Conservation (phyloP, 2,113 vertebrate genomes). For the Pongo abelii region DNA sequence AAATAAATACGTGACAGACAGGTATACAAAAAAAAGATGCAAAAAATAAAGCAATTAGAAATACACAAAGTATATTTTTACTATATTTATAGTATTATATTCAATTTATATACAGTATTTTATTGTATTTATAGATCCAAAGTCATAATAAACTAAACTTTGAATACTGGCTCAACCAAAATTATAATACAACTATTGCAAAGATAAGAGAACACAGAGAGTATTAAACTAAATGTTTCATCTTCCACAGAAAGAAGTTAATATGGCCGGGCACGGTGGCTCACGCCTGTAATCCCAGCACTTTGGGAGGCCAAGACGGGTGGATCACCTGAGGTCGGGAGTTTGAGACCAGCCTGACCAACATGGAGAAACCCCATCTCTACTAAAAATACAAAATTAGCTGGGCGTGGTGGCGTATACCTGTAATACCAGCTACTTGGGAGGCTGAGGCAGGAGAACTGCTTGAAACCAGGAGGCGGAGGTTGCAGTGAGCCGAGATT, state of each 20-base stretch:
- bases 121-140: not conserved
- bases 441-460: too few species aligned
- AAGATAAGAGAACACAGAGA: not conserved
- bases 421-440: too few species aligned
- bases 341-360: too few species aligned
- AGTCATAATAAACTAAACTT: not conserved
- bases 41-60: slow-evolving; percentile 5
- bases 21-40: not conserved
- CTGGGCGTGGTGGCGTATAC: too few species aligned
- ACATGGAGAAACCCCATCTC: too few species aligned
- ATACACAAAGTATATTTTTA: not conserved
- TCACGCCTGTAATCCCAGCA: too few species aligned
- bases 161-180: not conserved
- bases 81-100: not conserved
- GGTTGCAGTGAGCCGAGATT: too few species aligned
- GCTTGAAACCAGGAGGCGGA: too few species aligned
- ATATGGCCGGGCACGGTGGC: too few species aligned
- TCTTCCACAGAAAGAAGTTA: not conserved
- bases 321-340: too few species aligned
- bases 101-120: not conserved
- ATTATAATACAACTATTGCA: not conserved
- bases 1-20: not conserved
- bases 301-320: too few species aligned
- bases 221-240: slow-evolving; percentile 9
- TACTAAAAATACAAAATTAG: too few species aligned